phyloP scores from a whole-genome alignment of 2,888 invertebrate genomes.

The Leptopilina syphax region DNA sequence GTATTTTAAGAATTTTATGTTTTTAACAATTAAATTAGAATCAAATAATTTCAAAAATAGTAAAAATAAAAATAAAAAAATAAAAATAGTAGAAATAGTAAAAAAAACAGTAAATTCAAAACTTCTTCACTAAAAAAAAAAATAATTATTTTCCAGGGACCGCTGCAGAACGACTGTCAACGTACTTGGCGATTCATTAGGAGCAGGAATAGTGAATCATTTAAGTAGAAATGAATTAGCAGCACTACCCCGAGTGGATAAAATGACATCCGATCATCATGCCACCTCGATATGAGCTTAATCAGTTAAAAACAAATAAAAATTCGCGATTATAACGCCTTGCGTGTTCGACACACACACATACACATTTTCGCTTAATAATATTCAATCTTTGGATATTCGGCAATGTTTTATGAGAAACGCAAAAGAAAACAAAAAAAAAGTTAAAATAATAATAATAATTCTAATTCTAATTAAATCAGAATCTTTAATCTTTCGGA shows the following conservation, averaged over 20 bases:
- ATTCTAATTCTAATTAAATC: not conserved
- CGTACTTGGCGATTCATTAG: conserved; percentile 84
- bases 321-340: conserved; percentile 55
- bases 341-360: conserved; percentile 16
- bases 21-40: too few relatives aligned
- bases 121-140: too few relatives aligned
- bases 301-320: conserved; percentile 28
- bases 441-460: too few relatives aligned
- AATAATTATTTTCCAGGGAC: conserved; percentile 71
- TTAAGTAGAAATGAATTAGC: conserved; percentile 78
- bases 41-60: too few relatives aligned
- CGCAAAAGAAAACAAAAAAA: not conserved
- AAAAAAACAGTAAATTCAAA: too few relatives aligned
- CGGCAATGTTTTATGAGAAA: conserved; percentile 14
- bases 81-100: too few relatives aligned
- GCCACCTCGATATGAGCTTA: conserved; percentile 74
- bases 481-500: conserved; percentile 14
- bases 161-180: conserved; percentile 81
- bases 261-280: conserved; percentile 64
- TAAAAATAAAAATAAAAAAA: too few relatives aligned
- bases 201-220: conserved; percentile 83
- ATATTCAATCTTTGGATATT: conserved; percentile 41
- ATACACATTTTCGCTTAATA: conserved; percentile 20
- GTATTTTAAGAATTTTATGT: too few relatives aligned
- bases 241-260: conserved; percentile 65